Conservation (phyloP, 1,140 invertebrate species). For the Gryllus bimaculatus region DNA sequence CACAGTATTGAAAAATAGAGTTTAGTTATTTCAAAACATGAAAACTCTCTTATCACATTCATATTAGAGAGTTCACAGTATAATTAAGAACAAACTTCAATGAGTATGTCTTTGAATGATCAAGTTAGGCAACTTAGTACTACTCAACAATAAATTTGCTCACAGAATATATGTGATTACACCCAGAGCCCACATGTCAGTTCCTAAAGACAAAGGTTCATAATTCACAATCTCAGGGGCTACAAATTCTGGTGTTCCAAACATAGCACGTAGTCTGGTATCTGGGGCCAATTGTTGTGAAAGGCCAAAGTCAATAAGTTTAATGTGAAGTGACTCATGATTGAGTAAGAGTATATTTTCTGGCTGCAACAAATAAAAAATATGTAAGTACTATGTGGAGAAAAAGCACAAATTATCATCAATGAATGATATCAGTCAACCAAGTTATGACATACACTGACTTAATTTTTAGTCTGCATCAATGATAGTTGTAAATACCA, state of each 20-base stretch:
- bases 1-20: too few relatives aligned
- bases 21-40: too few relatives aligned
- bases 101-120: too few relatives aligned
- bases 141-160: constrained; percentile 8
- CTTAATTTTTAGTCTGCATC: too few relatives aligned
- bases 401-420: too few relatives aligned
- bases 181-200: constrained; percentile 62
- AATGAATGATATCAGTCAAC: too few relatives aligned
- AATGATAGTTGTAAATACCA: too few relatives aligned
- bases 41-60: too few relatives aligned
- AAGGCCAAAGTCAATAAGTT: constrained; percentile 59
- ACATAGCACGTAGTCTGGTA: constrained; percentile 40
- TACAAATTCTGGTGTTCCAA: constrained; percentile 49
- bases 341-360: constrained; percentile 53
- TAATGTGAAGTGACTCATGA: constrained; percentile 32
- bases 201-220: constrained; percentile 52
- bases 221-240: constrained; percentile 63
- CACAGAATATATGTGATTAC: constrained; percentile 55
- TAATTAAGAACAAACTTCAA: too few relatives aligned
- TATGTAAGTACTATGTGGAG: not conserved
- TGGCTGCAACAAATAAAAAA: constrained; percentile 41
- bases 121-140: not conserved
- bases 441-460: too few relatives aligned
- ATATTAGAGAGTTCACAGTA: too few relatives aligned
- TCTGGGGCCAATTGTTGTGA: constrained; percentile 44